Conservation (phyloP, 2,888 invertebrate genomes). For the Mechanitis mazaeus region DNA sequence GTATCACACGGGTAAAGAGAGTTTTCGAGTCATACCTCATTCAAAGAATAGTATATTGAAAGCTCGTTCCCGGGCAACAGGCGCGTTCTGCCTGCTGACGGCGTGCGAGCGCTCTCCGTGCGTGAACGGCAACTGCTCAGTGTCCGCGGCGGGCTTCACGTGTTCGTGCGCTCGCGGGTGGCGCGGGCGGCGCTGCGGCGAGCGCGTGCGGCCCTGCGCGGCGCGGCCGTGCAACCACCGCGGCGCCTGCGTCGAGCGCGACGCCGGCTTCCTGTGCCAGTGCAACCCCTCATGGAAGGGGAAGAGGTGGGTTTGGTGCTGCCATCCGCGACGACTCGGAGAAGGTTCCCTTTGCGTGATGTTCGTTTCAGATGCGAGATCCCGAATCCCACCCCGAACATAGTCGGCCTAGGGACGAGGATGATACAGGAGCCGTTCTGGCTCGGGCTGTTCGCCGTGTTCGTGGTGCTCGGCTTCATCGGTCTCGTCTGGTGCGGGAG, state of each 20-base stretch:
- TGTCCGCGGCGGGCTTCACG: conserved; percentile 37
- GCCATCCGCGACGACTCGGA: too few relatives aligned
- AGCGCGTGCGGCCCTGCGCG: conserved; percentile 82
- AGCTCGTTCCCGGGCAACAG: conserved; percentile 47
- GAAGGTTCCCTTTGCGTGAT: too few relatives aligned
- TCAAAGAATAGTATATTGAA: too few relatives aligned
- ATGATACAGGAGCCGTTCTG: conserved; percentile 94
- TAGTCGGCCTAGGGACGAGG: conserved; percentile 80
- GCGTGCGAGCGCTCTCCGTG: conserved; percentile 85
- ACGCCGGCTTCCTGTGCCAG: conserved; percentile 81
- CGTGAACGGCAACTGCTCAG: conserved; percentile 79
- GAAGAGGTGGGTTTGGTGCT: conserved; percentile 47
- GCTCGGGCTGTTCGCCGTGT: conserved; percentile 90
- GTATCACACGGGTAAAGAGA: conserved; percentile 80
- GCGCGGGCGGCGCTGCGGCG: conserved; percentile 81
- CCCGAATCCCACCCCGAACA: conserved; percentile 74
- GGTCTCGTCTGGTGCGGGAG: conserved; percentile 90
- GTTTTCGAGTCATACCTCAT: not conserved
- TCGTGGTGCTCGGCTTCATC: conserved; percentile 85
- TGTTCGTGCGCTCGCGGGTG: conserved; percentile 81
- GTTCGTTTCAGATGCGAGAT: conserved; percentile 79
- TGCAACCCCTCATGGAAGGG: conserved; percentile 87
- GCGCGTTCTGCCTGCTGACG: conserved; percentile 85
- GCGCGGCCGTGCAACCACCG: conserved; percentile 84
- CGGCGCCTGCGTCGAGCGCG: conserved; percentile 83